Evolutionary conservation across 2,888 invertebrate species (phyloP).

Genomic region (Ormyrus thymus): DNA sequence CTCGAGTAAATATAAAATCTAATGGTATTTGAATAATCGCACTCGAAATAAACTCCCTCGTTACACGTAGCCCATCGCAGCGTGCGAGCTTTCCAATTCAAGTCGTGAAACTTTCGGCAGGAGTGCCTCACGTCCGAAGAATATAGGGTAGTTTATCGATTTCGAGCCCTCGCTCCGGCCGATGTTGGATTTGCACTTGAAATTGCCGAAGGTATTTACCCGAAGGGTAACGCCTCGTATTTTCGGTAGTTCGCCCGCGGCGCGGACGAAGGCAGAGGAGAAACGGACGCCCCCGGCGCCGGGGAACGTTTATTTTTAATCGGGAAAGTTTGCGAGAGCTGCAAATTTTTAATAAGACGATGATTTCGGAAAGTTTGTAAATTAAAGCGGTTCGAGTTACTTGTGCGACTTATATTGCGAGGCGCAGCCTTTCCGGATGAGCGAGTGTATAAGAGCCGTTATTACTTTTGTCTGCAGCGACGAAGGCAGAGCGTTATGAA

Average conservation of each 20-base stretch:
- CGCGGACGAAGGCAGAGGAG: neutral
- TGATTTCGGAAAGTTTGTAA: too few species aligned
- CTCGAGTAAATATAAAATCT: conserved; percentile 30
- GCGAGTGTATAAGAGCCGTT: too few species aligned
- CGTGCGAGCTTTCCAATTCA: conserved; percentile 52
- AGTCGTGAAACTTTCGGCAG: conserved; percentile 52
- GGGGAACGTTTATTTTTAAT: neutral
- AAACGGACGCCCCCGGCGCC: too few species aligned
- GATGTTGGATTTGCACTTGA: conserved; percentile 53
- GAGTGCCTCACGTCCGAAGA: conserved; percentile 48
- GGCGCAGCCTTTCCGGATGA: too few species aligned
- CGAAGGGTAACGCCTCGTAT: conserved; percentile 35
- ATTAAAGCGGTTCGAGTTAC: too few species aligned
- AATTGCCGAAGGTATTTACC: conserved; percentile 54
- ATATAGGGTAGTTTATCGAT: conserved; percentile 50
- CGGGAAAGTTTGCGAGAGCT: neutral
- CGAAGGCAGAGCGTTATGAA: too few species aligned
- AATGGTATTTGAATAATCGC: conserved; percentile 50
- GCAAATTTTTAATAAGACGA: too few species aligned
- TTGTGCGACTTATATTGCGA: too few species aligned
- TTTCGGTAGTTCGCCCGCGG: too few species aligned
- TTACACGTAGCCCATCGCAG: conserved; percentile 50
- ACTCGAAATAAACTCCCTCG: conserved; percentile 39
- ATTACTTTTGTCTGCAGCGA: too few species aligned
- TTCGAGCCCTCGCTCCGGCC: conserved; percentile 36